Evolutionary conservation across 1,140 invertebrate species (phyloP).

Genomic region (Drosophila serrata): DNA sequence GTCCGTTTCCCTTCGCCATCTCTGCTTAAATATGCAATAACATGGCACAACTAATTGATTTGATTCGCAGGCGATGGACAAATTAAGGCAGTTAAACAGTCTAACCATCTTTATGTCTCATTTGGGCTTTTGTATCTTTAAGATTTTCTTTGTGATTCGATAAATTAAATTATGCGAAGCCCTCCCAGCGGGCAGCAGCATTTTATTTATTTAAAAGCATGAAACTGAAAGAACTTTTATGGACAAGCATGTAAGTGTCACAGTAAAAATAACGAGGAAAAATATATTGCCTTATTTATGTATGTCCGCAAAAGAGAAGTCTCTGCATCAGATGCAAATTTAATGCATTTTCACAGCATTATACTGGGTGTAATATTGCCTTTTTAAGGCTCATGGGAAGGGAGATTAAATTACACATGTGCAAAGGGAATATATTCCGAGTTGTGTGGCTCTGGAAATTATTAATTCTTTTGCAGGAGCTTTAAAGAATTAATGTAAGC

Average conservation of each 20-base stretch:
- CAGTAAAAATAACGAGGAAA: constrained; percentile 23
- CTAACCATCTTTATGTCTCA: too few species aligned
- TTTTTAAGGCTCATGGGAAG: not conserved
- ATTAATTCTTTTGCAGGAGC: too few species aligned
- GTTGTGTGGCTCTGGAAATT: not conserved
- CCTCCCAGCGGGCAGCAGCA: not conserved
- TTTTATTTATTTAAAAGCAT: constrained; percentile 21
- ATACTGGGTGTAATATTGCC: constrained; percentile 6
- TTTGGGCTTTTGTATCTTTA: constrained; percentile 1
- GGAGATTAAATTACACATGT: constrained; percentile 12
- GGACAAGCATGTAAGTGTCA: constrained; percentile 10
- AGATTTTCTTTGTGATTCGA: not conserved
- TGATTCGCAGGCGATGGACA: constrained; percentile 41
- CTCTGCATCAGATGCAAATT: constrained; percentile 33
- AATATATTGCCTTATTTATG: constrained; percentile 28
- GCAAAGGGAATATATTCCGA: not conserved
- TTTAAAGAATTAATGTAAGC: not conserved
- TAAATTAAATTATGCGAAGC: constrained; percentile 17
- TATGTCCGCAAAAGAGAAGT: not conserved
- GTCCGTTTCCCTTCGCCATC: constrained; percentile 32
- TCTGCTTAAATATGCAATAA: constrained; percentile 40
- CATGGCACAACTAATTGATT: constrained; percentile 59
- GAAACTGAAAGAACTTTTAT: constrained; percentile 4
- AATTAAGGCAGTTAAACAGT: constrained; percentile 30
- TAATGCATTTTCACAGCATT: constrained; percentile 35